Conservation (phyloP, 2,797 vertebrate species). For the Sparidentex hasta region DNA sequence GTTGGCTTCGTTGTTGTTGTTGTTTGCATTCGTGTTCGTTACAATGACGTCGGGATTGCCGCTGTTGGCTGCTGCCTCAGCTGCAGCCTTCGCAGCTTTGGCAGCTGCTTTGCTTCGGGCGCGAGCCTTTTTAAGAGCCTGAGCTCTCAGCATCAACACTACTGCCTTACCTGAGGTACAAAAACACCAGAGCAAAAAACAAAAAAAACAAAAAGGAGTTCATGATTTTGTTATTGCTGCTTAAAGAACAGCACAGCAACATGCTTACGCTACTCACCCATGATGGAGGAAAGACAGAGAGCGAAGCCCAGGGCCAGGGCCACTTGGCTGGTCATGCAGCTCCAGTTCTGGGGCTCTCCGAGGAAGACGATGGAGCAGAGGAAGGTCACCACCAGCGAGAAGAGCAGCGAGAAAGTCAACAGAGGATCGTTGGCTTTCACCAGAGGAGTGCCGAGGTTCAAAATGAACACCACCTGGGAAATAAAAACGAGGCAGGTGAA, state of each 20-base stretch:
- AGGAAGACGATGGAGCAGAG: constrained; percentile 89
- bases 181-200: neutral
- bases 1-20: constrained; percentile 53
- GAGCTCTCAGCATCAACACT: constrained; percentile 88
- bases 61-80: constrained; percentile 75
- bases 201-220: neutral
- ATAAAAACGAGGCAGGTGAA: neutral
- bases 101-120: constrained; percentile 76
- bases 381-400: constrained; percentile 87
- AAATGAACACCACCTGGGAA: constrained; percentile 82
- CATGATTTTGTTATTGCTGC: neutral
- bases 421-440: constrained; percentile 85
- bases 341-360: constrained; percentile 87
- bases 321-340: constrained; percentile 90
- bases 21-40: constrained; percentile 59
- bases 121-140: constrained; percentile 79
- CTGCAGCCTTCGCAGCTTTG: constrained; percentile 81
- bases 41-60: constrained; percentile 76
- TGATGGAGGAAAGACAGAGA: constrained; percentile 87
- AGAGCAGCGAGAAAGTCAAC: constrained; percentile 87
- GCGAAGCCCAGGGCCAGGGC: constrained; percentile 89
- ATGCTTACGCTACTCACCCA: constrained; percentile 74
- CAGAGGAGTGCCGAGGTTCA: constrained; percentile 83
- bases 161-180: constrained; percentile 82
- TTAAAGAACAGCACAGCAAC: neutral